Conservation (phyloP, 2,113 vertebrate species). For the Zosterops borbonicus region DNA sequence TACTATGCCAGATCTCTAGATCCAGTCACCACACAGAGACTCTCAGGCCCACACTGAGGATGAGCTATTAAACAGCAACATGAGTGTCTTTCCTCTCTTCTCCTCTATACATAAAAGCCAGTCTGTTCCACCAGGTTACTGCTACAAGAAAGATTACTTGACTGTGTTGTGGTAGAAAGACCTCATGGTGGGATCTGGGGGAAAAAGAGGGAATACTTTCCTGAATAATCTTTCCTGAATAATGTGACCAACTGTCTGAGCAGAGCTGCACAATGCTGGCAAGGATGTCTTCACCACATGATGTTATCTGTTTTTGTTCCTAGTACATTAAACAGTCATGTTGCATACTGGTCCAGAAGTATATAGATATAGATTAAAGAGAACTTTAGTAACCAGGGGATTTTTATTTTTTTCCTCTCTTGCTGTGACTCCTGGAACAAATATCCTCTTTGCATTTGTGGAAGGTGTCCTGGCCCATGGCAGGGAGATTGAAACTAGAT, state of each 20-base stretch:
- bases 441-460: neutral
- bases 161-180: neutral
- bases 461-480: accelerated
- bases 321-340: neutral
- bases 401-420: neutral
- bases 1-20: neutral
- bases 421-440: neutral
- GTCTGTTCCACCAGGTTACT: neutral
- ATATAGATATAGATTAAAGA: neutral
- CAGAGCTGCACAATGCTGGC: neutral
- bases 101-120: neutral
- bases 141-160: neutral
- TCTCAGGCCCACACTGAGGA: neutral
- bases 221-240: neutral
- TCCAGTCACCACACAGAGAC: neutral
- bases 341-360: neutral
- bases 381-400: neutral
- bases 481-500: neutral
- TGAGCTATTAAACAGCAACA: neutral
- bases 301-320: neutral
- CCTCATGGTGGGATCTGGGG: neutral
- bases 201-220: neutral
- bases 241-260: neutral
- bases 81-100: neutral
- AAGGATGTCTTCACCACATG: neutral